Percentiles rank a stretch among this genome's conserved stretches.
These are phyloP conservation scores for Andrena hattorfiana DNA, from an alignment of 2,888 invertebrate species.

Conservation along the genomic window DNA sequence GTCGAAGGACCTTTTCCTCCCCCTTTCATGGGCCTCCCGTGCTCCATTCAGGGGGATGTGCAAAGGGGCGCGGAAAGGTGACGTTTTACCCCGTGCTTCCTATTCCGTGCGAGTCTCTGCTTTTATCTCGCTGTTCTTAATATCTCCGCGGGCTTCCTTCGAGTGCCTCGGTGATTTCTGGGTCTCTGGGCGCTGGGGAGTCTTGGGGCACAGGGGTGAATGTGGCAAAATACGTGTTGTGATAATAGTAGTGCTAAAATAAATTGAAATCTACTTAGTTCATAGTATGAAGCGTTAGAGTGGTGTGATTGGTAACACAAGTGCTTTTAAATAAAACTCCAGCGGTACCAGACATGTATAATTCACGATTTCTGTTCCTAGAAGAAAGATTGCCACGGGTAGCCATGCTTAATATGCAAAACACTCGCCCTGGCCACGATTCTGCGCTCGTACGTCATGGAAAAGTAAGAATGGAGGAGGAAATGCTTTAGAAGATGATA, in stretches of 20 bases:
- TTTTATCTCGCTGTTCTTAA: slow-evolving; percentile 11
- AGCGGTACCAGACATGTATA: neutral
- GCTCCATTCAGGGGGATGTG: neutral
- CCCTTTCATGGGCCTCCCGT: slow-evolving; percentile 3
- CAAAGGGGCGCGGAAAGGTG: slow-evolving; percentile 23
- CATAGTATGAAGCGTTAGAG: too few species aligned
- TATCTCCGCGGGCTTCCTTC: neutral
- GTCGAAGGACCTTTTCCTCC: slow-evolving; percentile 39
- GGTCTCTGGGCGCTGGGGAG: neutral
- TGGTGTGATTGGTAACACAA: too few species aligned
- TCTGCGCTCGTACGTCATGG: neutral
- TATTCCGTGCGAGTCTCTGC: neutral
- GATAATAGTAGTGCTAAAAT: too few species aligned
- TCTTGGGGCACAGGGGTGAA: too few species aligned
- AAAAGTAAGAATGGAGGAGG: neutral
- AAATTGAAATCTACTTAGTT: too few species aligned
- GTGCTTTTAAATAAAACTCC: too few species aligned
- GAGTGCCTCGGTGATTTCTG: neutral
- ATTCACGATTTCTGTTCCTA: neutral
- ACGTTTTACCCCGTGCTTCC: neutral
- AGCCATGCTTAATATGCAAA: neutral
- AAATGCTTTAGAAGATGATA: neutral
- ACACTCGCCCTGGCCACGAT: neutral
- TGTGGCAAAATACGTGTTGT: too few species aligned
- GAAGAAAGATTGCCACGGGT: neutral